These are phyloP conservation scores for Coptotermes formosanus DNA, from an alignment of 1,140 invertebrate species.

Conservation along the genomic window DNA sequence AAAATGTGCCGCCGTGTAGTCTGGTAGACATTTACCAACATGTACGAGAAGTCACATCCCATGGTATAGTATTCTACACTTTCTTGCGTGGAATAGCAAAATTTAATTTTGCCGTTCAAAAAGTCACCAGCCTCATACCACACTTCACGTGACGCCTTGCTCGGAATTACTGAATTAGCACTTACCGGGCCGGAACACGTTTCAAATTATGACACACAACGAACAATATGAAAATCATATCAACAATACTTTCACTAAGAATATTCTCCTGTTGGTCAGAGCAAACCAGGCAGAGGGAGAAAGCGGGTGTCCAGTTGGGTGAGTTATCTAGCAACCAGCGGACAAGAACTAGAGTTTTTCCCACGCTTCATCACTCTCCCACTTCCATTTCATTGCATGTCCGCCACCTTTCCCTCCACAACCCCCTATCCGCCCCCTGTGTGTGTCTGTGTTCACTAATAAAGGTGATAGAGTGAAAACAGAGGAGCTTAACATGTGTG, in stretches of 20 bases:
- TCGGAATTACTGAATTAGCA: too few relatives aligned
- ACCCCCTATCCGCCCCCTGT: neutral
- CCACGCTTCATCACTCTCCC: conserved; percentile 6
- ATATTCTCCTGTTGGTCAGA: neutral
- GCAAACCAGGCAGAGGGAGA: neutral
- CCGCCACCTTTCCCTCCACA: neutral
- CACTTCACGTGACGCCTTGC: too few relatives aligned
- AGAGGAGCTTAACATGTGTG: neutral
- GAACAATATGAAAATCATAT: neutral
- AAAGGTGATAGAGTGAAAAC: conserved; percentile 1
- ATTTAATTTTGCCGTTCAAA: too few relatives aligned
- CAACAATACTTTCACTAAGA: neutral
- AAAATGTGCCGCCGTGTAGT: too few relatives aligned
- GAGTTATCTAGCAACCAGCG: neutral
- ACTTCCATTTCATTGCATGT: conserved; percentile 16
- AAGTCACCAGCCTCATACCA: too few relatives aligned
- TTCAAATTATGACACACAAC: too few relatives aligned
- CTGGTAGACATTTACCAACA: too few relatives aligned
- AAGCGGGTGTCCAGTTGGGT: neutral
- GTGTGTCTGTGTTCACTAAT: conserved; percentile 2
- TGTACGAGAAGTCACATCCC: too few relatives aligned
- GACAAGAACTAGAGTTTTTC: neutral
- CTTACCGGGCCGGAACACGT: too few relatives aligned
- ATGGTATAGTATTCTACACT: too few relatives aligned
- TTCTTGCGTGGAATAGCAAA: too few relatives aligned